These are phyloP conservation scores for Chydorus sphaericus DNA, from an alignment of 2,888 invertebrate species.

Conservation along the genomic window DNA sequence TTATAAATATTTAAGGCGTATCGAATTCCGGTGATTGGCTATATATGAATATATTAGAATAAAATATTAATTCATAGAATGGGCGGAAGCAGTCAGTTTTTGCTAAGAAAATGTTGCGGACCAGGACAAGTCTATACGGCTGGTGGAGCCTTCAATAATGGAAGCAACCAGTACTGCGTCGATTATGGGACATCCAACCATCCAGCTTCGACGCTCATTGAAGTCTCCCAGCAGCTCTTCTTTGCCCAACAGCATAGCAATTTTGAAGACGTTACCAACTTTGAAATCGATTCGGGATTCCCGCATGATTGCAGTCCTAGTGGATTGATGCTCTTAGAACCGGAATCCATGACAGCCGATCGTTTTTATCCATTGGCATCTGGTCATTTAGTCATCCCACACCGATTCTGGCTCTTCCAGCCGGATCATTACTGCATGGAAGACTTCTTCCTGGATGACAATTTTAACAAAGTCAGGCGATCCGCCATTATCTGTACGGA, in stretches of 20 bases:
- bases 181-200: background rate
- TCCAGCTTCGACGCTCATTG: background rate
- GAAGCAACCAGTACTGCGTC: background rate
- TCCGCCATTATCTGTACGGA: slow-evolving; percentile 5
- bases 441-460: slow-evolving; percentile 5
- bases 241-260: background rate
- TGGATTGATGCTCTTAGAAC: background rate
- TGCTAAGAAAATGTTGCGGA: background rate
- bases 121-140: background rate
- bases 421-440: slow-evolving; percentile 6
- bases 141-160: background rate
- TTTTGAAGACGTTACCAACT: background rate
- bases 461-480: background rate
- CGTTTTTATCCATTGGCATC: slow-evolving; percentile 6
- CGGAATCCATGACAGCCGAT: background rate
- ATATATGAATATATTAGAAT: no score
- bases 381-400: slow-evolving; percentile 7
- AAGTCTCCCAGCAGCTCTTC: background rate
- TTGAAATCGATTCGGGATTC: background rate
- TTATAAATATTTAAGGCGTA: no score
- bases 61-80: no score
- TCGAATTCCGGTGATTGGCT: no score
- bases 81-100: background rate
- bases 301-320: background rate
- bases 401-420: slow-evolving; percentile 5